Conservation (phyloP, 2,113 vertebrate species). For the Dipodomys merriami region DNA sequence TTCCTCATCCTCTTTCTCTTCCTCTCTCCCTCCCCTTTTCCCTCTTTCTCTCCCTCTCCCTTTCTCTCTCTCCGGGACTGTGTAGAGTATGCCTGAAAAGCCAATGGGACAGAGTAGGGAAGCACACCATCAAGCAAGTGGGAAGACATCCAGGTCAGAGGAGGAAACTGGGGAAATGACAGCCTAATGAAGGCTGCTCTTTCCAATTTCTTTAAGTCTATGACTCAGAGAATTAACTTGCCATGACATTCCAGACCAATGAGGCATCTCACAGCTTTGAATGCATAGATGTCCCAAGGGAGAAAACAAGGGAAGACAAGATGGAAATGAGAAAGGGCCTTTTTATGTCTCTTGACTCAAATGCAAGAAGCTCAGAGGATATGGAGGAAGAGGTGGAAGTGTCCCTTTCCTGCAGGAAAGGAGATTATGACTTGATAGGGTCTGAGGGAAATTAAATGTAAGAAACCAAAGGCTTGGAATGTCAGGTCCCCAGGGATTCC, state of each 20-base stretch:
- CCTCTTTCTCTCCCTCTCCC: too few relatives aligned
- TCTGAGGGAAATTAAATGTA: conserved; percentile 76
- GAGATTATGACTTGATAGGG: conserved; percentile 78
- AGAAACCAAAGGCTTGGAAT: conserved; percentile 77
- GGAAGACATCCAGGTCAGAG: conserved; percentile 62
- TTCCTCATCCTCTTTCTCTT: too few relatives aligned
- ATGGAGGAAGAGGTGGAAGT: conserved; percentile 82
- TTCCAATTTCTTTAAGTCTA: conserved; percentile 74
- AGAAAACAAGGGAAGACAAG: conserved; percentile 79
- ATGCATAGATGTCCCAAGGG: conserved; percentile 76
- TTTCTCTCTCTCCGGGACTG: neutral
- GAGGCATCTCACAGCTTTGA: conserved; percentile 69
- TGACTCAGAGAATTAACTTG: conserved; percentile 76
- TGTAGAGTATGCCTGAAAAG: conserved; percentile 14
- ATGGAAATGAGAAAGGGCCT: conserved; percentile 79
- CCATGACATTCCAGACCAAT: conserved; percentile 76
- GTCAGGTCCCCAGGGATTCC: conserved; percentile 64
- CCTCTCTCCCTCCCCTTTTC: too few relatives aligned
- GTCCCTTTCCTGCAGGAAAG: conserved; percentile 79
- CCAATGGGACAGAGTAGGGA: conserved; percentile 16
- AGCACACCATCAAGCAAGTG: neutral
- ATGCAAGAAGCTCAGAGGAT: conserved; percentile 76
- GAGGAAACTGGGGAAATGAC: conserved; percentile 76
- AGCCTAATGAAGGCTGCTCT: conserved; percentile 71
- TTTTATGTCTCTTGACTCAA: conserved; percentile 79